These are phyloP conservation scores for Grallaria varia DNA, from an alignment of 2,113 vertebrate genomes.

Conservation along the genomic window DNA sequence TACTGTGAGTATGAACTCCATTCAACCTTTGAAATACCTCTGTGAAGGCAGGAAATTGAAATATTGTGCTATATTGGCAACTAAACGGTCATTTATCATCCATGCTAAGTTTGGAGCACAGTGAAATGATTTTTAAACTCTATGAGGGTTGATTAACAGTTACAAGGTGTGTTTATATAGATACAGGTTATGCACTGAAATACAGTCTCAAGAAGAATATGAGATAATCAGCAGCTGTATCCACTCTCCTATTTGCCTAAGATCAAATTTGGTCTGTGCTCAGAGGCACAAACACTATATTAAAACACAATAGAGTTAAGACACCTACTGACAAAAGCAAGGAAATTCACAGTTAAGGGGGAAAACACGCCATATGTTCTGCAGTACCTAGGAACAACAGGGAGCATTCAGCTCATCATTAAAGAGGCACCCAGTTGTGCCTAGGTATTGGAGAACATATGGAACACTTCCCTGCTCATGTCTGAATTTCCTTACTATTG, in stretches of 20 bases:
- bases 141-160: slow-evolving; percentile 66
- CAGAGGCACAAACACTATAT: slow-evolving; percentile 68
- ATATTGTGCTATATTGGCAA: slow-evolving; percentile 88
- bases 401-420: slow-evolving; percentile 81
- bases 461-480: slow-evolving; percentile 73
- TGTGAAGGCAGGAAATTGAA: slow-evolving; percentile 92
- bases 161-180: slow-evolving; percentile 53
- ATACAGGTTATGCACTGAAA: slow-evolving; percentile 51
- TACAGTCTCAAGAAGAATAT: slow-evolving; percentile 27
- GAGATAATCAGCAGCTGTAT: slow-evolving; percentile 66
- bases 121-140: slow-evolving; percentile 60
- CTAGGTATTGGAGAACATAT: slow-evolving; percentile 80
- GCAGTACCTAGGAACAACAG: slow-evolving; percentile 78
- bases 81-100: slow-evolving; percentile 88
- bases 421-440: slow-evolving; percentile 83
- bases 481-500: slow-evolving; percentile 71
- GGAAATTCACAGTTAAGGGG: slow-evolving; percentile 74
- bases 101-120: slow-evolving; percentile 69
- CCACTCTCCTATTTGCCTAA: slow-evolving; percentile 58
- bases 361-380: slow-evolving; percentile 75
- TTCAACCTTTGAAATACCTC: slow-evolving; percentile 89
- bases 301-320: slow-evolving; percentile 75
- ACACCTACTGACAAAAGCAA: slow-evolving; percentile 79
- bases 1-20: slow-evolving; percentile 91
- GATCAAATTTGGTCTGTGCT: slow-evolving; percentile 63